Base-by-base conservation (phyloP, 2,113 vertebrate species). In the Sitta europaea region DNA sequence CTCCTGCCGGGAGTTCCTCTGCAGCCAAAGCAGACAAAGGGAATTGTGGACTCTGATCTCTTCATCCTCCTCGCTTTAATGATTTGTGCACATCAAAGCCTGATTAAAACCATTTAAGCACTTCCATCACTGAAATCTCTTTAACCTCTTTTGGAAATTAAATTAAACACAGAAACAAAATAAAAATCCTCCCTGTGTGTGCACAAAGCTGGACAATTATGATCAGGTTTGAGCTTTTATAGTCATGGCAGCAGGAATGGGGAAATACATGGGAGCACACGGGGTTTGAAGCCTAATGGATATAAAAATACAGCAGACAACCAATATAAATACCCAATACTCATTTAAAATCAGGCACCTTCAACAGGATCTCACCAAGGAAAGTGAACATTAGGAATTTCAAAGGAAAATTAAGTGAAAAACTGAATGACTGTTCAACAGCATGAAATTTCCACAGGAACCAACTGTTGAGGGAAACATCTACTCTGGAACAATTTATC, bases 31-130 rank as follows among this genome's bases (percentile, higher is more conserved):
- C 54, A 51, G 2, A 58, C 77, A 76, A 33, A 65, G 82, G 33
- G 58, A 96, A 77, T 9, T 6, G 58, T 9, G 74, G 58, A 50
- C 79, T 94, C 91, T 83, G 72, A 95, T 59, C 95, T 87, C 76
- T 45, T 92, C 94, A 95, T 59, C 95, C 92, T 75, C 51, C 92
- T 94, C 12, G 3, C 80, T 95, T 92, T 91, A 94, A 95, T 48
- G 59, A 91, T 86, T 63, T 84, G 83, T 36, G 76, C 88, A 94
- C 91, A 96, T 96, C 91, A 96, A 95, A 96, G 94, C 83, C 92
- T 74, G 50, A 94, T 89, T 92, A 92, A 92, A 94, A 78, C 47
- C 91, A 80, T 86, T 88, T 90, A 95, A 95, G 83, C 68, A 96
- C 94, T 86, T 88, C 83, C 86, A 86, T 70, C 80, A 59, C 80